Conservation (phyloP, 2,113 vertebrate species). For the Promerops cafer region DNA sequence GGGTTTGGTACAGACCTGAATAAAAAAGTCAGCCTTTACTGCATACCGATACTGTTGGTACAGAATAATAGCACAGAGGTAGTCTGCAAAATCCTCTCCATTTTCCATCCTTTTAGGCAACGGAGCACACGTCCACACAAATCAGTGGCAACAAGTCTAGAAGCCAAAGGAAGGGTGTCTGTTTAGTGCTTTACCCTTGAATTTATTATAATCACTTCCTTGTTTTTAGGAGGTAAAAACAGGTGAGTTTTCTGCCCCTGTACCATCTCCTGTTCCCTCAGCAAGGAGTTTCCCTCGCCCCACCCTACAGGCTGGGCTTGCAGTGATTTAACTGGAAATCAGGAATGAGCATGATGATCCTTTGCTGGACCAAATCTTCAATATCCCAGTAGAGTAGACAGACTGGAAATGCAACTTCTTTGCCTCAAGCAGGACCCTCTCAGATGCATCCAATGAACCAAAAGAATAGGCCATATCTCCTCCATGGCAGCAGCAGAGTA, state of each 20-base stretch:
- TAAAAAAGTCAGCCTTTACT: constrained; percentile 37
- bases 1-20: not conserved
- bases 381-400: accelerated
- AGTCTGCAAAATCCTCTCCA: constrained; percentile 4
- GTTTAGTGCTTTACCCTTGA: not conserved
- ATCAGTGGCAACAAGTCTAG: not conserved
- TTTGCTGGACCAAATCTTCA: not conserved
- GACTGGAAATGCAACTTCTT: not conserved
- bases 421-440: not conserved
- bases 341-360: not conserved
- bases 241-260: not conserved
- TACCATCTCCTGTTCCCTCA: not conserved
- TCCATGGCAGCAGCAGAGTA: not conserved
- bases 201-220: not conserved
- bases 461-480: not conserved
- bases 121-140: not conserved
- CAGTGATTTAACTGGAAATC: not conserved
- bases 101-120: not conserved
- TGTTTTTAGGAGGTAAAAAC: not conserved
- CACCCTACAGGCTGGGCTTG: not conserved
- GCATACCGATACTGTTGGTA: not conserved
- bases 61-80: not conserved
- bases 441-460: not conserved
- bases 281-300: not conserved
- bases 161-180: not conserved